Conservation (phyloP, 2,797 vertebrate genomes). For the Taenioides sp. region DNA sequence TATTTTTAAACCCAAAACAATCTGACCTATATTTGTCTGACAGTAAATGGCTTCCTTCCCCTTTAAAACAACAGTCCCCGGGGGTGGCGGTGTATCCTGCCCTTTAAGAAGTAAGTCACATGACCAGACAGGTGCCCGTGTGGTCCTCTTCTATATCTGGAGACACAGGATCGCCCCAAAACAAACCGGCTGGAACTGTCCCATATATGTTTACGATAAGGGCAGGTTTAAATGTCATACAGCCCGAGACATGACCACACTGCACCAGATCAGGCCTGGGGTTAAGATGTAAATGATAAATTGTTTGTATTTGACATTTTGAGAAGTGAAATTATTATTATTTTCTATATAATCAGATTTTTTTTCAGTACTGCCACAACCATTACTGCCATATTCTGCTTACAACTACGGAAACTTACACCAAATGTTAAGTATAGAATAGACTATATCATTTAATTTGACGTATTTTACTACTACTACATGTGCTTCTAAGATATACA, state of each 20-base stretch:
- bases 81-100: background rate
- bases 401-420: too few species aligned
- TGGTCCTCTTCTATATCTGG: background rate
- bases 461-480: too few species aligned
- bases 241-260: background rate
- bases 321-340: background rate
- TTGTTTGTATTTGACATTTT: background rate
- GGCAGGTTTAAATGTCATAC: background rate
- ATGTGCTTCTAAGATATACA: too few species aligned
- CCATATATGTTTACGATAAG: background rate
- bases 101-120: background rate
- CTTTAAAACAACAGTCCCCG: background rate
- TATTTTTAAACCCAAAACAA: background rate
- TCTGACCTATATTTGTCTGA: background rate
- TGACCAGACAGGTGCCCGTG: background rate
- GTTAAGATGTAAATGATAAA: background rate
- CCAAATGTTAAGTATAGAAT: too few species aligned
- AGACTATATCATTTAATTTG: too few species aligned
- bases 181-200: background rate
- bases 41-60: constrained; percentile 1
- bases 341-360: background rate
- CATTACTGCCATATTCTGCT: too few species aligned
- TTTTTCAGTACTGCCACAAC: background rate
- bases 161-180: background rate
- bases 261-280: background rate